These are phyloP conservation scores for Eudyptes chrysolophus DNA, from an alignment of 2,113 vertebrate genomes.

Conservation along the genomic window DNA sequence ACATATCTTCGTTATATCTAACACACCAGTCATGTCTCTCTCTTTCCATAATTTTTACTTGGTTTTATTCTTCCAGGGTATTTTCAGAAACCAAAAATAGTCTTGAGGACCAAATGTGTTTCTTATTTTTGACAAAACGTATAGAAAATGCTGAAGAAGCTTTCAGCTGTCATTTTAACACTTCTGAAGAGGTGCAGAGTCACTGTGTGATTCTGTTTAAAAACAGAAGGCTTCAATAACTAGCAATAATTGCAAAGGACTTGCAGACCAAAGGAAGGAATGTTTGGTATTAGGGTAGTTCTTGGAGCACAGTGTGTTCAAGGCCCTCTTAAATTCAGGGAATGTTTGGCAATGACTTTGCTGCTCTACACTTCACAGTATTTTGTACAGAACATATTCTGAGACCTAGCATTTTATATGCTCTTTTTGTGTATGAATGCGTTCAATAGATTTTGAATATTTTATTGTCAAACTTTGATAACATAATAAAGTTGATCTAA, in stretches of 20 bases:
- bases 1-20: not conserved
- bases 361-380: conserved; percentile 65
- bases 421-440: conserved; percentile 43
- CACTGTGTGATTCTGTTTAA: conserved; percentile 52
- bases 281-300: conserved; percentile 44
- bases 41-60: not conserved
- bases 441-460: conserved; percentile 51
- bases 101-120: conserved; percentile 57
- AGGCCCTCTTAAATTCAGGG: conserved; percentile 62
- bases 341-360: conserved; percentile 57
- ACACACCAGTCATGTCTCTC: not conserved
- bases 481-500: conserved; percentile 70
- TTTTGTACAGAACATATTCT: conserved; percentile 64
- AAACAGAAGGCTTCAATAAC: conserved; percentile 12
- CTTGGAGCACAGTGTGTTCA: conserved; percentile 44
- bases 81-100: conserved; percentile 45
- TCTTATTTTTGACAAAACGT: conserved; percentile 7
- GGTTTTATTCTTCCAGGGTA: not conserved
- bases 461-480: conserved; percentile 69
- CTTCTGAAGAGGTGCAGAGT: conserved; percentile 35
- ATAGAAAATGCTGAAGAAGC: conserved; percentile 8
- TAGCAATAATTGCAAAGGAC: conserved; percentile 65
- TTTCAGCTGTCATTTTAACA: conserved; percentile 1
- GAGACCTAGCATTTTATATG: conserved; percentile 66
- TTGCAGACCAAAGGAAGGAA: conserved; percentile 62